Conservation (phyloP, 2,113 vertebrate genomes). For the Brachyistius frenatus region DNA sequence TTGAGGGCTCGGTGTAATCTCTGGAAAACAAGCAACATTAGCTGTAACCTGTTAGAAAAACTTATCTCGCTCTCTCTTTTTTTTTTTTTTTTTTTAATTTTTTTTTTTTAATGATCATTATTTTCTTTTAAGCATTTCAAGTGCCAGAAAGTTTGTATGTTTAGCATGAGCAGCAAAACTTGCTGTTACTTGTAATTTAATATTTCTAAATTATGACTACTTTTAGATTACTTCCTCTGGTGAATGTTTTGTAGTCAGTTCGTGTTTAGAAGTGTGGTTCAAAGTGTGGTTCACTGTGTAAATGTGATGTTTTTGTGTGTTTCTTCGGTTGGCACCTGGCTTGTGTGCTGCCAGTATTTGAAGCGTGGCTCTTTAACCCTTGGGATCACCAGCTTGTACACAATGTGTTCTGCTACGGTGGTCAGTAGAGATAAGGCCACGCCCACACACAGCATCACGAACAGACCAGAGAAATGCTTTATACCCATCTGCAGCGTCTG, state of each 20-base stretch:
- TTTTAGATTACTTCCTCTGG: background rate
- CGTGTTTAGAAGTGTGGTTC: too few species aligned
- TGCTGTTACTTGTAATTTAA: too few species aligned
- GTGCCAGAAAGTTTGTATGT: too few species aligned
- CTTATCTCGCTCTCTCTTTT: too few species aligned
- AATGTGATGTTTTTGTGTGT: constrained; percentile 2
- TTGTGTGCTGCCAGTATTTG: constrained; percentile 97
- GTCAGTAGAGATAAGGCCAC: constrained; percentile 94
- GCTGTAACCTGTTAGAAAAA: background rate
- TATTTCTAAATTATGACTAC: background rate
- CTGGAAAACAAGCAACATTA: constrained; percentile 80
- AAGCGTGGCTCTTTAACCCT: constrained; percentile 92
- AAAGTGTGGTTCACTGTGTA: background rate
- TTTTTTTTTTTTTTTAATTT: background rate
- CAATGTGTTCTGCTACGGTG: constrained; percentile 92
- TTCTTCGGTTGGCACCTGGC: constrained; percentile 86
- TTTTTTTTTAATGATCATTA: too few species aligned
- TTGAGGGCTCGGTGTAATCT: constrained; percentile 95
- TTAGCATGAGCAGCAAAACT: too few species aligned
- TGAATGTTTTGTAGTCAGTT: background rate
- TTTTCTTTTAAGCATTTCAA: too few species aligned
- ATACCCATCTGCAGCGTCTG: constrained; percentile 99
- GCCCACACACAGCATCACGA: constrained; percentile 95
- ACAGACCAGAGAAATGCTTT: constrained; percentile 97
- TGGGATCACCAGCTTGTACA: constrained; percentile 92